Percentiles rank a stretch among this genome's conserved stretches.
These are phyloP conservation scores for Acrocephalus kingi DNA, from an alignment of 2,113 vertebrate species.

Conservation along the genomic window DNA sequence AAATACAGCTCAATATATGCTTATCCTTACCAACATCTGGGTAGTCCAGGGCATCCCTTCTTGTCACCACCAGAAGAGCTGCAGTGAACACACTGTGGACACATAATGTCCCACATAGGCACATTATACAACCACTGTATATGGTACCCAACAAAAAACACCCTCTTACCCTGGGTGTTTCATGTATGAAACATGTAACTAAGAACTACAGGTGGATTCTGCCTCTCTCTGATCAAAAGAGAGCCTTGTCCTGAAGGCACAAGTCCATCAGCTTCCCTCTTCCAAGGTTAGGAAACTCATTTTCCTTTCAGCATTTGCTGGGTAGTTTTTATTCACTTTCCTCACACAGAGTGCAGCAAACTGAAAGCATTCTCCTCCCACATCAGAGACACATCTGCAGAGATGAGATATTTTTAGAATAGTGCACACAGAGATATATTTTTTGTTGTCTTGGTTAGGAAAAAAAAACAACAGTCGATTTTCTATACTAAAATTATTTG, in stretches of 20 bases:
- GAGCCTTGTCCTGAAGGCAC: background rate
- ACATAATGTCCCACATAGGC: background rate
- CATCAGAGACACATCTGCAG: slow-evolving; percentile 60
- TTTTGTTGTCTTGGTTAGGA: slow-evolving; percentile 55
- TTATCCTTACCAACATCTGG: background rate
- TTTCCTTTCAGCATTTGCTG: slow-evolving; percentile 40
- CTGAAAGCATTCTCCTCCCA: slow-evolving; percentile 61
- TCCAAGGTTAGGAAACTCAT: background rate
- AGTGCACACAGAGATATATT: slow-evolving; percentile 63
- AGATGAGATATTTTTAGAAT: slow-evolving; percentile 68
- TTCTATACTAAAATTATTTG: slow-evolving; percentile 61
- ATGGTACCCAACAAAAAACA: background rate
- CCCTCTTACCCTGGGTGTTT: background rate
- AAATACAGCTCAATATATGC: background rate
- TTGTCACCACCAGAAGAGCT: background rate
- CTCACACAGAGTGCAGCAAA: slow-evolving; percentile 49
- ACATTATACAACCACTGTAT: background rate
- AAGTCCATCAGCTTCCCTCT: background rate
- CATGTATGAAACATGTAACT: background rate
- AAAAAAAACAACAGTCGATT: slow-evolving; percentile 28
- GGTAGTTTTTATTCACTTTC: slow-evolving; percentile 40
- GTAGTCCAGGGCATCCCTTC: background rate
- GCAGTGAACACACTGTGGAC: background rate
- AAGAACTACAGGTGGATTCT: background rate
- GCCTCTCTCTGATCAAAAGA: background rate